Evolutionary conservation across 2,797 vertebrate genomes (phyloP).

Genomic region (Spinus pinus): DNA sequence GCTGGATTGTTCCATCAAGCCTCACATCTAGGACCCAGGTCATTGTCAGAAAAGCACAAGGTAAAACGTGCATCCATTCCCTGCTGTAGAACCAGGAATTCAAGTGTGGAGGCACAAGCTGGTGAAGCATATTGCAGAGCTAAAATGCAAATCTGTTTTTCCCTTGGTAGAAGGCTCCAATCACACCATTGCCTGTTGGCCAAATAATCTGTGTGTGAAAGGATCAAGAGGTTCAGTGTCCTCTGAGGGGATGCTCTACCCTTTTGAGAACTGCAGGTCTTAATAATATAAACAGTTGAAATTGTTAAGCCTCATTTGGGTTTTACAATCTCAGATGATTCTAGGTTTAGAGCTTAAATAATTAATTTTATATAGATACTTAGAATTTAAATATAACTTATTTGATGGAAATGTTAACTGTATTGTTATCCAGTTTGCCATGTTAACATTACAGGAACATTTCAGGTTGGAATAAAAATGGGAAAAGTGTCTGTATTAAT

Average conservation of each 20-base stretch:
- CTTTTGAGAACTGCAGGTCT: not conserved
- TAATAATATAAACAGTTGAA: not conserved
- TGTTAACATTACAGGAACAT: not conserved
- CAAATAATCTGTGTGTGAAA: not conserved
- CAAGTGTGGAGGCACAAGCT: not conserved
- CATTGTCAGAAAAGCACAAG: not conserved
- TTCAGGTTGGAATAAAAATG: conserved; percentile 6
- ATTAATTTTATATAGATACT: not conserved
- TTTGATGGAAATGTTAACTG: not conserved
- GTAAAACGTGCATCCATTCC: not conserved
- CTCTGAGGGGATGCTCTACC: not conserved
- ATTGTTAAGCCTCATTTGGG: not conserved
- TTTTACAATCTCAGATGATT: not conserved
- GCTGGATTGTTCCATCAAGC: not conserved
- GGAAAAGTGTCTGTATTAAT: not conserved
- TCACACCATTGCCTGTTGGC: not conserved
- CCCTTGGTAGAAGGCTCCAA: not conserved
- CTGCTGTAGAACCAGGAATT: not conserved
- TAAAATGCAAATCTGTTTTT: not conserved
- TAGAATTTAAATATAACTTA: conserved; percentile 35
- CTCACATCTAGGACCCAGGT: not conserved
- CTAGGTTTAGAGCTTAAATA: not conserved
- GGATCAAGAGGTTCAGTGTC: not conserved
- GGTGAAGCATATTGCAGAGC: not conserved
- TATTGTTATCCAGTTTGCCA: not conserved